Conservation (phyloP, 2,113 vertebrate species). For the Zingel zingel region DNA sequence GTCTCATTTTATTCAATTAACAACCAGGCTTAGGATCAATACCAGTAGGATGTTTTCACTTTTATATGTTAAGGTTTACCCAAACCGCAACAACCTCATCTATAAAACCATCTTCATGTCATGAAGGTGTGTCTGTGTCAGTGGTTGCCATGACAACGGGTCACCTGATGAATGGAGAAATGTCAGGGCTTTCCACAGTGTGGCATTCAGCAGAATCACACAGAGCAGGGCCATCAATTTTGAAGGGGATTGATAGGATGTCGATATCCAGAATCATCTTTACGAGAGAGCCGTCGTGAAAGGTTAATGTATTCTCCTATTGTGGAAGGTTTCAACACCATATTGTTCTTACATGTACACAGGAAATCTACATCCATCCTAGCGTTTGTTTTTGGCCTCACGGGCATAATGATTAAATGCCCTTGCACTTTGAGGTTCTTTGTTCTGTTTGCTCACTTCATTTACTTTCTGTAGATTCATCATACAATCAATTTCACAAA, state of each 20-base stretch:
- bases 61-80: slow-evolving; percentile 8
- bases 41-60: neutral
- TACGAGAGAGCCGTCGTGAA: slow-evolving; percentile 36
- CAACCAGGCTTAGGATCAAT: slow-evolving; percentile 1
- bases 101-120: slow-evolving; percentile 28
- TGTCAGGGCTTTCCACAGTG: slow-evolving; percentile 37
- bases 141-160: slow-evolving; percentile 50
- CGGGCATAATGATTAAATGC: slow-evolving; percentile 26
- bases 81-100: slow-evolving; percentile 24
- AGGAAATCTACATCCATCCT: neutral
- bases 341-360: neutral
- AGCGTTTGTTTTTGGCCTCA: slow-evolving; percentile 20
- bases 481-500: slow-evolving; percentile 41
- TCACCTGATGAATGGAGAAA: slow-evolving; percentile 46
- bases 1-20: neutral
- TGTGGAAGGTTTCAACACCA: neutral
- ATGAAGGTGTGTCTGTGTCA: slow-evolving; percentile 30
- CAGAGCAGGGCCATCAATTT: slow-evolving; percentile 34
- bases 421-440: neutral
- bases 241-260: slow-evolving; percentile 46
- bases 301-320: slow-evolving; percentile 70
- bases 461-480: slow-evolving; percentile 42
- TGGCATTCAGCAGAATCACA: slow-evolving; percentile 45
- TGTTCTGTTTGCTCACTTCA: slow-evolving; percentile 42
- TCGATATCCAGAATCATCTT: slow-evolving; percentile 57